phyloP scores from a whole-genome alignment of 1,140 invertebrate species.

The Penaeus japonicus region DNA sequence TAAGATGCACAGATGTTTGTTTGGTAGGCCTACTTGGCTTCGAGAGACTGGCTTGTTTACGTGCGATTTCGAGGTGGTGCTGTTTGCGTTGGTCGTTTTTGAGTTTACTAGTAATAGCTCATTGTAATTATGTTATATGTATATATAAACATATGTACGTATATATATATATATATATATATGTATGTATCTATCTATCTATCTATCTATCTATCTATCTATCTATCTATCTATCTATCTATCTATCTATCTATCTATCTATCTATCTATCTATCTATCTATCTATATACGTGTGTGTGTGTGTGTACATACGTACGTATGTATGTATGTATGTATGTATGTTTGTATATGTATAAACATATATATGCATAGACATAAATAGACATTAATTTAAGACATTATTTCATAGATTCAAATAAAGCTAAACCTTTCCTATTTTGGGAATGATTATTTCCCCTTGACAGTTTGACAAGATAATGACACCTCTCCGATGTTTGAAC shows the following conservation, averaged over 20 bases:
- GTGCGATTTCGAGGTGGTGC: too few species aligned
- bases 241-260: neutral
- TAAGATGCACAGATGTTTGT: too few species aligned
- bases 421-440: too few species aligned
- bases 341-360: neutral
- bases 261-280: neutral
- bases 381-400: neutral
- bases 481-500: too few species aligned
- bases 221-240: neutral
- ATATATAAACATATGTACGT: neutral
- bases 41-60: too few species aligned
- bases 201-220: neutral
- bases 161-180: neutral
- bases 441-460: too few species aligned
- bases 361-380: neutral
- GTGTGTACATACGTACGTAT: neutral
- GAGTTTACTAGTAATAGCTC: neutral
- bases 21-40: too few species aligned
- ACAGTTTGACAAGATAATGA: too few species aligned
- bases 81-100: too few species aligned
- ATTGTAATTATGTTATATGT: neutral
- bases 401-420: too few species aligned
- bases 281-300: neutral
- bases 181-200: neutral
- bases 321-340: neutral